Percentiles rank a stretch among this genome's conserved stretches.
Conservation (phyloP, 2,113 vertebrate genomes). For the Barnardius zonarius region DNA sequence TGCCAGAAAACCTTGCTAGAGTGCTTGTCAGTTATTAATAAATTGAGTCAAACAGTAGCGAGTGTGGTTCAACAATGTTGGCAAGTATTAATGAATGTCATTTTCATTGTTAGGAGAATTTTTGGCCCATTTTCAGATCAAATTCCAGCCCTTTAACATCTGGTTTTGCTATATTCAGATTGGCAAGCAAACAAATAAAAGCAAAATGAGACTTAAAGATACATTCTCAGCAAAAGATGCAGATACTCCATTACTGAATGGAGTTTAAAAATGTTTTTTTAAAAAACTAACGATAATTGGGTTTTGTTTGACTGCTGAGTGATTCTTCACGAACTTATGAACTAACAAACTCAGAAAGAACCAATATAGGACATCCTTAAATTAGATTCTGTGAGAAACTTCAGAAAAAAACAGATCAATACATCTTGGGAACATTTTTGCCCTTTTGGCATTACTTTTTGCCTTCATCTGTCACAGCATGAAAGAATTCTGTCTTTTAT, state of each 20-base stretch:
- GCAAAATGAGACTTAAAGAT: background rate
- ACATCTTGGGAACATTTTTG: background rate
- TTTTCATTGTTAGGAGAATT: slow-evolving; percentile 50
- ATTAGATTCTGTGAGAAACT: background rate
- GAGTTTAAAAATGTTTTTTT: background rate
- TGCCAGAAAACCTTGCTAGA: slow-evolving; percentile 49
- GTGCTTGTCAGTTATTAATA: slow-evolving; percentile 49
- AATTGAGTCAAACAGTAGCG: slow-evolving; percentile 51
- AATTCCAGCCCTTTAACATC: slow-evolving; percentile 25
- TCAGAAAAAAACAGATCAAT: background rate
- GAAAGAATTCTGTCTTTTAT: background rate
- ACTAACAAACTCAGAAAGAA: background rate
- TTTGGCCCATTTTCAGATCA: background rate
- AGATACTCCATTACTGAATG: background rate
- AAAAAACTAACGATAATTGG: background rate
- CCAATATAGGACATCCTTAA: background rate
- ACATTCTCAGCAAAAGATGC: background rate
- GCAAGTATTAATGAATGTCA: slow-evolving; percentile 18
- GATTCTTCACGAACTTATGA: background rate
- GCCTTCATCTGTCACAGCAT: background rate
- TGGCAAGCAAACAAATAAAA: background rate
- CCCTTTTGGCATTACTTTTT: background rate
- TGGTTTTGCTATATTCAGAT: slow-evolving; percentile 4
- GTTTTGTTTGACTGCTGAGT: background rate
- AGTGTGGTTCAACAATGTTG: slow-evolving; percentile 19